Base-by-base conservation (phyloP, 2,888 invertebrate genomes). In the Camptogramma bilineatum region DNA sequence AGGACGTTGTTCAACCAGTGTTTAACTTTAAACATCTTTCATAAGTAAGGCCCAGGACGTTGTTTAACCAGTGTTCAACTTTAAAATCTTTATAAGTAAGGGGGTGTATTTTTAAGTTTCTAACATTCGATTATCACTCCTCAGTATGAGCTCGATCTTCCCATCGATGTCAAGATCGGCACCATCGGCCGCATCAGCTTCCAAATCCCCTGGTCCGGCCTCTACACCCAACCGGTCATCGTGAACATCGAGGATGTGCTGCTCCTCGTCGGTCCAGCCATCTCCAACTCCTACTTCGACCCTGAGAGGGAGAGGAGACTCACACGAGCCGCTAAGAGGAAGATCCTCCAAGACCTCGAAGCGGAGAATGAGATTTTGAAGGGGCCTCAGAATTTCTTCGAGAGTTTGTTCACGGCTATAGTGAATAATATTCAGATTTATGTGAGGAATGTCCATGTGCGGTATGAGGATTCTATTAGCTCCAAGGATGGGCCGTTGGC, bases 121-220 rank as follows among this genome's bases (percentile, higher is more conserved):
- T 31, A 31, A 31, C 7, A 5, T 31, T 13, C 13, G 13, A 13
- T 13, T 39, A 13, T 31, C 31, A 21, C 31, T 31, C 10, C 31
- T 42, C 93, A 97, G 97, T 96, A 96, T 76, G 96, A 97, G 84
- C 90, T 97, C 42, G 95, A 96, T 77, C 89, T 97, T 52, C 97
- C 97, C 0, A 95, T 97, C 70, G 96, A 96, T 87, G 96, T 97
- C 13, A 96, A 96, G 87, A 95, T 96, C 60, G 97, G 97, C 17
- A 95, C 96, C 8, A 95, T 97, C 64, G 97, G 97, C 72, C 95
- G 95, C 86, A 94, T 96, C 73, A 94, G 94, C 76, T 88, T 96
- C 8, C 95, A 95, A 82, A 97, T 97, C 79, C 97, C 97, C 66
- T 97, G 97, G 97, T 94, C 95, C 2, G 95, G 95, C 16, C 91